These are phyloP conservation scores for Tapirus indicus DNA, from an alignment of 2,797 vertebrate species.

Conservation along the genomic window DNA sequence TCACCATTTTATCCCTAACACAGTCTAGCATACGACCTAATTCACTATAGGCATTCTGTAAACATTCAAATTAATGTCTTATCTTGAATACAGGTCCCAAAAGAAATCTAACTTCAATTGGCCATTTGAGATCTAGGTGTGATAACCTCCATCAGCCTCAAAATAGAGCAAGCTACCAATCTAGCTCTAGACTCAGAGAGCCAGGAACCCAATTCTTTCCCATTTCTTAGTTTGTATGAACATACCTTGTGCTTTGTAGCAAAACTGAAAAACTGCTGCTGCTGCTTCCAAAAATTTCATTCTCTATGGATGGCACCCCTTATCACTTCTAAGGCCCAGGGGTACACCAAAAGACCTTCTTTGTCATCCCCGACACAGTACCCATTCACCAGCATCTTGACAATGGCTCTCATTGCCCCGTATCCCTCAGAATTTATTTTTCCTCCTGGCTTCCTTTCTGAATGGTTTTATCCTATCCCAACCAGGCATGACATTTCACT, in stretches of 20 bases:
- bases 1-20: constrained; percentile 41
- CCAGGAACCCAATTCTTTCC: not conserved
- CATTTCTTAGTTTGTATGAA: not conserved
- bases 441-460: constrained; percentile 41
- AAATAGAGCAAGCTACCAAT: constrained; percentile 22
- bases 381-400: not conserved
- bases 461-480: constrained; percentile 46
- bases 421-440: not conserved
- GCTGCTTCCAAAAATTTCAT: constrained; percentile 13
- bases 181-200: not conserved
- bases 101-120: constrained; percentile 31
- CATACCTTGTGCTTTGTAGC: not conserved
- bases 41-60: constrained; percentile 14
- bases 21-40: not conserved
- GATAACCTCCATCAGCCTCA: constrained; percentile 31
- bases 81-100: constrained; percentile 49
- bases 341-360: not conserved
- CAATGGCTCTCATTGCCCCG: not conserved
- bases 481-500: not conserved
- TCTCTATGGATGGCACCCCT: not conserved
- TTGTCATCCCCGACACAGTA: not conserved
- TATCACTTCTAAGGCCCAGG: not conserved
- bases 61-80: constrained; percentile 20
- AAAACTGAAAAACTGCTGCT: constrained; percentile 10
- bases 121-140: not conserved